Evolutionary conservation across 2,113 vertebrate species (phyloP), one percentile per base, ranked within the genome.

Genomic region (Nesoenas mayeri): DNA sequence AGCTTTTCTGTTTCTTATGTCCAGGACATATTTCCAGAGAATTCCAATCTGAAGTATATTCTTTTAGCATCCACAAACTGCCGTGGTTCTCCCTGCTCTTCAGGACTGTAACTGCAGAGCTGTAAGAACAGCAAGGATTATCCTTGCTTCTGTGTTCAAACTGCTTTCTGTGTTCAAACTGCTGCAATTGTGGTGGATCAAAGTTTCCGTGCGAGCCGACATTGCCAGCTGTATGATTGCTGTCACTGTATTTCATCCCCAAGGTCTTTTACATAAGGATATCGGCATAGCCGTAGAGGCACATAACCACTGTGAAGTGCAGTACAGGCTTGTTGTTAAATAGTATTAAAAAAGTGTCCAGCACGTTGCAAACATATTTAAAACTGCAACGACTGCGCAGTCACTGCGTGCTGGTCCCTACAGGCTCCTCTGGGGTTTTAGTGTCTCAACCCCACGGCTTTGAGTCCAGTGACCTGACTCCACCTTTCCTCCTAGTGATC

Each of bases 311-410:
- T 10, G 18, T 2, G 48, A 54, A 48, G 31, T 18, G 8, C 66
- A 67, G 19, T 29, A 6, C 5, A 11, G 36, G 6, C 22, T 32
- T 13, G 7, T 56, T 51, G 28, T 20, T 42, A 69, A 89, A 62
- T 38, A 19, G 31, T 7, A 56, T 7, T 0, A 67, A 93, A 81
- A 80, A 58, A 0, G 2, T 13, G 11, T 19, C 47, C 74, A 3
- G 1, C 3, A 3, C 3, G 0, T 57, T 18, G 10, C n/a, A 48
- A 61, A 34, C 21, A 12, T 2, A 0, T 38, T 29, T 5, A 10
- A 40, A 79, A 31, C 72, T 18, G 5, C 13, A 12, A 10, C 47
- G 34, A 7, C 5, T 31, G 5, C 3, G 56, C 20, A 15, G 28
- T 16, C 15, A 10, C 21, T 36, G 10, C 0, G 2, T 48, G 40